Conservation (phyloP, 2,113 vertebrate species). For the Plectropomus leopardus region DNA sequence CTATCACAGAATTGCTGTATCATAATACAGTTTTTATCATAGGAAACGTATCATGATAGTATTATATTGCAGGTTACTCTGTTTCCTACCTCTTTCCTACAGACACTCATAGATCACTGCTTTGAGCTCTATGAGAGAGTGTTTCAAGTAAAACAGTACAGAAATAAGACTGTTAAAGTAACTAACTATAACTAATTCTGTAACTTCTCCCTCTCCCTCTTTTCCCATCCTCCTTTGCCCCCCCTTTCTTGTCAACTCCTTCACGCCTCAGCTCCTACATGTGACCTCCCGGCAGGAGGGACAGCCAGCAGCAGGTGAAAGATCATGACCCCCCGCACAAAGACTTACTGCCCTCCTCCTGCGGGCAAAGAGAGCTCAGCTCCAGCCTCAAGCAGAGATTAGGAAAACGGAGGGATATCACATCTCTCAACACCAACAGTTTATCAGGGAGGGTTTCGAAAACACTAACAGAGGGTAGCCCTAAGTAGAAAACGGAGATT, state of each 20-base stretch:
- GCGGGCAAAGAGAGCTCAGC: constrained; percentile 30
- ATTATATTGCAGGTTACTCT: too few relatives aligned
- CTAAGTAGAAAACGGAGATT: neutral
- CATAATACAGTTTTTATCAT: too few relatives aligned
- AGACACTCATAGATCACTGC: neutral
- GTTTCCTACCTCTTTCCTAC: too few relatives aligned
- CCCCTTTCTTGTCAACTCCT: constrained; percentile 43
- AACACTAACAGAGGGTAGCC: constrained; percentile 23
- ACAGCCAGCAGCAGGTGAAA: constrained; percentile 75
- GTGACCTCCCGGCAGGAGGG: constrained; percentile 63
- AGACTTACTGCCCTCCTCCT: constrained; percentile 45
- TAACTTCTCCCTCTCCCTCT: neutral
- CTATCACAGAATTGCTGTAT: too few relatives aligned
- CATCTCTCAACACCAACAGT: constrained; percentile 41
- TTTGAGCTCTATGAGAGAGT: neutral
- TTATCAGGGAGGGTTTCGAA: constrained; percentile 26
- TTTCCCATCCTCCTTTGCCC: constrained; percentile 20
- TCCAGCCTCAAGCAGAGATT: constrained; percentile 43
- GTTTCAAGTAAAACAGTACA: constrained; percentile 6
- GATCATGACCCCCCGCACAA: constrained; percentile 71
- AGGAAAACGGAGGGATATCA: constrained; percentile 48
- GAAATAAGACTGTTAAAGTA: neutral
- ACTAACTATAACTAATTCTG: too few relatives aligned
- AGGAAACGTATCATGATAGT: too few relatives aligned
- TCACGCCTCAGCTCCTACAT: constrained; percentile 67